These are phyloP conservation scores for Coregonus suidteri DNA, from an alignment of 2,797 vertebrate species.

Conservation along the genomic window DNA sequence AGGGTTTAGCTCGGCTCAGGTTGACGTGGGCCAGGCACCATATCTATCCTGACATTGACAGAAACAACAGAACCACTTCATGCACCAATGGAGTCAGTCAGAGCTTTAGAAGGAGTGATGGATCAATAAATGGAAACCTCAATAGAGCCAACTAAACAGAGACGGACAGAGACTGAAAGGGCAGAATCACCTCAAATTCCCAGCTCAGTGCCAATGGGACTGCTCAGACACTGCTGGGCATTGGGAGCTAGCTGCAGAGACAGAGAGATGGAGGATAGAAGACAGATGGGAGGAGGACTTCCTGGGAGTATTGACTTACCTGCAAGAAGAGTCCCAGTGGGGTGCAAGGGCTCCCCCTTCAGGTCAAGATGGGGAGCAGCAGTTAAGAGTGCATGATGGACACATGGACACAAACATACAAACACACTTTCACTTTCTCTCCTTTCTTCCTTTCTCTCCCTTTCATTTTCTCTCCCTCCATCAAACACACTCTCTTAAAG, in stretches of 20 bases:
- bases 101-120: neutral
- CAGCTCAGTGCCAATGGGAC: neutral
- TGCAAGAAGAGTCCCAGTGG: slow-evolving; percentile 2
- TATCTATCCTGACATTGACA: neutral
- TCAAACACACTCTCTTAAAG: neutral
- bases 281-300: neutral
- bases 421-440: neutral
- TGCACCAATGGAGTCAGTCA: neutral
- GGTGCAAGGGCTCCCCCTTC: slow-evolving; percentile 41
- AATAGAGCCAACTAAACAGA: neutral
- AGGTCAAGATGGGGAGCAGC: slow-evolving; percentile 28
- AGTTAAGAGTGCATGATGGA: neutral
- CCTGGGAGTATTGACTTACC: neutral
- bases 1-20: too few species aligned
- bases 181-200: neutral
- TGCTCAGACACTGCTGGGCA: neutral
- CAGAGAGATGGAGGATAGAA: neutral
- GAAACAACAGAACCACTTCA: neutral
- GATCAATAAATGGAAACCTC: neutral
- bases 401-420: too few species aligned
- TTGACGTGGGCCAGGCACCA: too few species aligned
- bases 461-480: neutral
- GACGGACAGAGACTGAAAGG: neutral
- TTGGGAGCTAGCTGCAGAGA: neutral
- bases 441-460: neutral